Conservation (phyloP, 1,140 invertebrate genomes). For the Drosophila orosa region DNA sequence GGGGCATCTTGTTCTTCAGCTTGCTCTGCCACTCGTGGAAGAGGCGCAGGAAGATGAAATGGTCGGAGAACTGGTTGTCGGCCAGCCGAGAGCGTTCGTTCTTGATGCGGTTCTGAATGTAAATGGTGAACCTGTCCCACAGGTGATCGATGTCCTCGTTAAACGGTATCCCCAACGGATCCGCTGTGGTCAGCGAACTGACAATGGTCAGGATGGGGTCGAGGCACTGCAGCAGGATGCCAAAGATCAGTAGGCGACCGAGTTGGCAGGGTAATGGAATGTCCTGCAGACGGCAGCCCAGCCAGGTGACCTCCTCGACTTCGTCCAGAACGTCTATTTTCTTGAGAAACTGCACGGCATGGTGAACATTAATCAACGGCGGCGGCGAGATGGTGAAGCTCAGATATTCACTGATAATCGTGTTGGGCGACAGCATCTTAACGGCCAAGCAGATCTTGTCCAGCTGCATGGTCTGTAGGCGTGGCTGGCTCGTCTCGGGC, state of each 20-base stretch:
- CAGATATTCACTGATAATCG: constrained; percentile 68
- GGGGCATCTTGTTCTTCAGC: constrained; percentile 74
- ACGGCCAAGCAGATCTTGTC: constrained; percentile 69
- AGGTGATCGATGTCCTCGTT: constrained; percentile 46
- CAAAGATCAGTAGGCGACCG: constrained; percentile 96
- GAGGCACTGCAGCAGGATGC: constrained; percentile 95
- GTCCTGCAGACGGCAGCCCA: constrained; percentile 93
- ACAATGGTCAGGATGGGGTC: constrained; percentile 97
- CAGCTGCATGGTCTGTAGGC: constrained; percentile 57
- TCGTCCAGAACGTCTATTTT: constrained; percentile 94
- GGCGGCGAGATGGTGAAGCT: constrained; percentile 86
- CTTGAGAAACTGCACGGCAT: constrained; percentile 92
- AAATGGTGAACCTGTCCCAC: constrained; percentile 87
- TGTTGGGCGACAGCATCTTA: constrained; percentile 62
- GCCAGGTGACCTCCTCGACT: constrained; percentile 93
- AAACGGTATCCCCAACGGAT: constrained; percentile 85
- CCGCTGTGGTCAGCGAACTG: constrained; percentile 92
- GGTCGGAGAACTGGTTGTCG: constrained; percentile 93
- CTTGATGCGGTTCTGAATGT: constrained; percentile 84
- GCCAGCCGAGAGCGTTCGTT: constrained; percentile 89
- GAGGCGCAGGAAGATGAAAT: constrained; percentile 93
- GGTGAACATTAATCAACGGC: constrained; percentile 89
- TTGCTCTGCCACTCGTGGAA: constrained; percentile 93
- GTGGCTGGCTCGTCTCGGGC: constrained; percentile 18
- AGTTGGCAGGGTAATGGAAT: constrained; percentile 95